Evolutionary conservation across 2,113 vertebrate species (phyloP), one percentile per base, ranked within the genome.

Genomic region (Phyllostomus discolor): DNA sequence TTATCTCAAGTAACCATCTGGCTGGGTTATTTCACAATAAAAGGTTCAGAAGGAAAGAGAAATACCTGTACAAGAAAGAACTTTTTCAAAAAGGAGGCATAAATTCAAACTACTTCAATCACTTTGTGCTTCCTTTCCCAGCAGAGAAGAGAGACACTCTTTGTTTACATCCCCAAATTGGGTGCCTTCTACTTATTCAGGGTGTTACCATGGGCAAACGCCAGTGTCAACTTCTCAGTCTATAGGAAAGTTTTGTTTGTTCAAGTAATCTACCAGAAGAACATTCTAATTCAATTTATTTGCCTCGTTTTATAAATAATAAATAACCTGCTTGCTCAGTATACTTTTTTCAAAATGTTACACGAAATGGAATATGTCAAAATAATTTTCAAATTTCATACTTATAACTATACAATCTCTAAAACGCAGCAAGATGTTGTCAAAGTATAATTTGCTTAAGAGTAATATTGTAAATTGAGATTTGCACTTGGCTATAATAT

Each of bases 311-410:
- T 87, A 82, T 59, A 95, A 54, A 73, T 52, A 11, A 79, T 33
- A 67, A 64, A 93, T 33, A 59, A 5, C 33, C 4, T 59, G 41
- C 17, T 33, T 83, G 41, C 24, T 90, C 17, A 69, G 31, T 59
- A 85, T 20, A 76, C 7, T 24, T 80, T 82, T 75, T 70, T 28
- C 3, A 10, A 69, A 80, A 94, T 46, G 26, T 79, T 67, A 78
- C 31, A 76, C 38, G 82, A 95, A 91, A 82, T 54, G 85, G 28
- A 89, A 78, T 66, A 41, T 82, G 92, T 94, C 54, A 92, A 95
- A 85, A 59, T 72, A 73, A 79, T 81, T 75, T 90, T 95, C 57
- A 92, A 22, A 80, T 90, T 80, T 85, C 79, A 72, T 52, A 92
- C 16, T 48, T 70, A 16, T 22, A 72, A 73, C 19, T 81, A 33